Evolutionary conservation across 2,797 vertebrate genomes (phyloP).

Genomic region (Crypturellus tataupa): DNA sequence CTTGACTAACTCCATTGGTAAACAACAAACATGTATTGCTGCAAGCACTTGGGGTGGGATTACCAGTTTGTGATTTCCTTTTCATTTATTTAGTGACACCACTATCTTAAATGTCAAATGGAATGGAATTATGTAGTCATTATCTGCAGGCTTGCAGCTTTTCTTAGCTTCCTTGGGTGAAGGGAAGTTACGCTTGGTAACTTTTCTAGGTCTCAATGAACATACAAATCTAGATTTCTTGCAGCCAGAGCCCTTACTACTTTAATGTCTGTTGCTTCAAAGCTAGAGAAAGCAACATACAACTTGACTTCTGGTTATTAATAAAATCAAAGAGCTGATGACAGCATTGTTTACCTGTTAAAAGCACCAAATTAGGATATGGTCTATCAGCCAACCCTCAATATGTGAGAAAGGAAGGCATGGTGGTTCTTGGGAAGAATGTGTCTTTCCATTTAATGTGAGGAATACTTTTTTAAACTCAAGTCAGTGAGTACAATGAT

Average conservation of each 20-base stretch:
- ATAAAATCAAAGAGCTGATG: background rate
- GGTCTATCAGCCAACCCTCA: background rate
- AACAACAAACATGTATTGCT: background rate
- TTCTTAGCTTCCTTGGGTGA: background rate
- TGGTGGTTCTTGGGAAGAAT: background rate
- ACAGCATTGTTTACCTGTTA: background rate
- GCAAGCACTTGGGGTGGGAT: background rate
- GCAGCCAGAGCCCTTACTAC: background rate
- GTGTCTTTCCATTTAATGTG: background rate
- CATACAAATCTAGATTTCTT: background rate
- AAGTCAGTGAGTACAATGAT: background rate
- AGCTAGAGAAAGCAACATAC: background rate
- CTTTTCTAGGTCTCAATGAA: background rate
- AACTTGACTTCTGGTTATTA: background rate
- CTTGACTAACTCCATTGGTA: background rate
- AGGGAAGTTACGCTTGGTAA: background rate
- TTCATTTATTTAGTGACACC: background rate
- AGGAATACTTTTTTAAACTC: background rate
- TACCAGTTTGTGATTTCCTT: background rate
- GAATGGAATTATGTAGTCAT: background rate
- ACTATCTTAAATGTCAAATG: background rate
- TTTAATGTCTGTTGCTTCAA: background rate
- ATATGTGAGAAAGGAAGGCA: background rate
- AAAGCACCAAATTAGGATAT: background rate
- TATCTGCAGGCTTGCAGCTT: background rate